Conservation (phyloP, 2,797 vertebrate species). For the Helostoma temminkii region DNA sequence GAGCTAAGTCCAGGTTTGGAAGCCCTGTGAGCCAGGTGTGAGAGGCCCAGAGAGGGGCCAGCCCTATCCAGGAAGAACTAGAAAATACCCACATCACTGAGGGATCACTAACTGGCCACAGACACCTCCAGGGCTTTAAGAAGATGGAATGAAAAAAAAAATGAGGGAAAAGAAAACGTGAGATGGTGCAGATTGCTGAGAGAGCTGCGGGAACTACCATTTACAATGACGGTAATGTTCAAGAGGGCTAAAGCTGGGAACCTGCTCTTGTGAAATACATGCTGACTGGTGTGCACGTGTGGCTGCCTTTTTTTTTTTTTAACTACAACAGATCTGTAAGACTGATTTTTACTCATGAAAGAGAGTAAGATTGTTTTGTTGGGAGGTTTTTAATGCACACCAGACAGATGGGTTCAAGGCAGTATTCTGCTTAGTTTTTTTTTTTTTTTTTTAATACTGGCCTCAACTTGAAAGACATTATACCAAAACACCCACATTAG, state of each 20-base stretch:
- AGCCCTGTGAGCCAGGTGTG: constrained; percentile 76
- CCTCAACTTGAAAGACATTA: constrained; percentile 71
- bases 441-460: constrained; percentile 37
- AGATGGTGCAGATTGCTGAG: constrained; percentile 54
- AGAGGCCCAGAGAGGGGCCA: constrained; percentile 62
- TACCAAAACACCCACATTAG: constrained; percentile 52
- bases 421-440: constrained; percentile 66
- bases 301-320: constrained; percentile 54
- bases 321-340: constrained; percentile 58
- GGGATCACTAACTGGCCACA: constrained; percentile 71
- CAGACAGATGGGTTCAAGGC: constrained; percentile 75
- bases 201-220: constrained; percentile 40
- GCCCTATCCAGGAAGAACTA: constrained; percentile 38
- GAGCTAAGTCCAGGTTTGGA: constrained; percentile 64
- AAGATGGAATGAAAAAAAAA: constrained; percentile 52
- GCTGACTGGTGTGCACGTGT: constrained; percentile 57
- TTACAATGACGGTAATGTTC: constrained; percentile 61
- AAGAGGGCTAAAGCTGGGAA: constrained; percentile 52
- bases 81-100: constrained; percentile 64
- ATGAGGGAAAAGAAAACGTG: constrained; percentile 26
- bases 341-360: constrained; percentile 69
- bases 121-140: constrained; percentile 66
- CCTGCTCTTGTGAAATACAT: constrained; percentile 55
- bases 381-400: constrained; percentile 70
- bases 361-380: constrained; percentile 66